These are phyloP conservation scores for Noctilio leporinus DNA, from an alignment of 2,113 vertebrate species.

Conservation along the genomic window DNA sequence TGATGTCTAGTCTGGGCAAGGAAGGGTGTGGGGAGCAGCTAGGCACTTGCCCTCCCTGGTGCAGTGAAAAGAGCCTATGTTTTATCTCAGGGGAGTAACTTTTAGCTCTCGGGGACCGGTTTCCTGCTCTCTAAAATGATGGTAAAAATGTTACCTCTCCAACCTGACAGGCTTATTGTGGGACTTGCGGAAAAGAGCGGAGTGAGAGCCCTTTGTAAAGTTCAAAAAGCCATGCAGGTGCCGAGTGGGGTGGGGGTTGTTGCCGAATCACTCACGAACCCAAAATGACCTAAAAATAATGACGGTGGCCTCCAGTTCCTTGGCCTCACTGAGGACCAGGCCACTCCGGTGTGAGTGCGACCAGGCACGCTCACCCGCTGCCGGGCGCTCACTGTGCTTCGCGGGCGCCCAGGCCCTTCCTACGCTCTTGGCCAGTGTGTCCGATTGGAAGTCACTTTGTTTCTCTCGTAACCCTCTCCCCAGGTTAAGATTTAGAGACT, in stretches of 20 bases:
- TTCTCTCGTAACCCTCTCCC: not conserved
- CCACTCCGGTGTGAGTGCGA: not conserved
- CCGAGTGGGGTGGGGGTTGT: not conserved
- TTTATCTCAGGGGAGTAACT: not conserved
- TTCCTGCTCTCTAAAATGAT: not conserved
- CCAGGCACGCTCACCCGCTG: too few species aligned
- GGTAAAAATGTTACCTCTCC: not conserved
- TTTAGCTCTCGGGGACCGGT: not conserved
- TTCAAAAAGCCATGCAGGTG: fast-evolving
- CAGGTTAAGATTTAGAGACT: not conserved
- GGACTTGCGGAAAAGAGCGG: not conserved
- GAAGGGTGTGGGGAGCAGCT: not conserved
- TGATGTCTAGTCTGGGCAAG: not conserved
- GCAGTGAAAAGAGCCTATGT: not conserved
- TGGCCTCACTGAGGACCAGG: not conserved
- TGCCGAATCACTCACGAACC: not conserved
- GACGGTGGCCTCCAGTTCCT: not conserved
- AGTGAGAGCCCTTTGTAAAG: not conserved
- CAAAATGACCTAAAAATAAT: not conserved
- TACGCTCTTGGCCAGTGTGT: not conserved
- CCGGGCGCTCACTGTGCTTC: too few species aligned
- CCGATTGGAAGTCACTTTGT: not conserved
- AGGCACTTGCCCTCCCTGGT: not conserved
- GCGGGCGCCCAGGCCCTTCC: not conserved
- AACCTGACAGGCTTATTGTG: not conserved